A percentile compares a stretch with the other conserved stretches of the same genome.
Conservation (phyloP, 2,113 vertebrate genomes). For the Panthera leo region DNA sequence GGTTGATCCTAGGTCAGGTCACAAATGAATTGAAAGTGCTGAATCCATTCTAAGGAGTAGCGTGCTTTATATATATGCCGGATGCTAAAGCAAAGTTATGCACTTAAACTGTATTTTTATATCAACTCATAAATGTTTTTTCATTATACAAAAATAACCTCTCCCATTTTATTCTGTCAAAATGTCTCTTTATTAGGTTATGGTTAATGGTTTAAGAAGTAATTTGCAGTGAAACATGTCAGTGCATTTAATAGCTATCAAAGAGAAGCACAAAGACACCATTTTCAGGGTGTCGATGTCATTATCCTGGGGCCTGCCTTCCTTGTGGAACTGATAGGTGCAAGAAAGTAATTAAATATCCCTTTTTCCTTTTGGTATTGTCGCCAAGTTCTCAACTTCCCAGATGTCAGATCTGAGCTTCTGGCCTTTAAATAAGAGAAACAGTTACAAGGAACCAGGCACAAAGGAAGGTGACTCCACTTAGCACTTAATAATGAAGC, state of each 20-base stretch:
- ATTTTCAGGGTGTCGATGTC: neutral
- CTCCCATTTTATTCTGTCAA: constrained; percentile 59
- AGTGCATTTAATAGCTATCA: constrained; percentile 56
- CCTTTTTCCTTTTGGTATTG: neutral
- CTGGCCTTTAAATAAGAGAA: constrained; percentile 55
- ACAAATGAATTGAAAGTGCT: neutral
- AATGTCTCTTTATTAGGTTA: constrained; percentile 48
- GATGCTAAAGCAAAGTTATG: neutral
- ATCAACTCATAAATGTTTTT: constrained; percentile 62
- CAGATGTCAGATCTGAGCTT: constrained; percentile 42
- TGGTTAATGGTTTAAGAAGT: constrained; percentile 63
- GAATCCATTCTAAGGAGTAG: neutral
- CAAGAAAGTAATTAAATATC: constrained; percentile 49
- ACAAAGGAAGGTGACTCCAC: constrained; percentile 47
- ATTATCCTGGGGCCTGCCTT: neutral
- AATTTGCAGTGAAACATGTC: constrained; percentile 65
- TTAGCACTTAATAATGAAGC: neutral
- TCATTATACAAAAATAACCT: constrained; percentile 59
- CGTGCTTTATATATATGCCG: neutral
- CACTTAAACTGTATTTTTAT: constrained; percentile 61
- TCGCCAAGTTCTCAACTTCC: neutral
- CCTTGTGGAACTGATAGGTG: neutral
- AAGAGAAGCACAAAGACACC: neutral
- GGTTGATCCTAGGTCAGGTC: neutral
- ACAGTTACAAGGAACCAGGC: neutral